Conservation (phyloP, 2,888 invertebrate species). For the Emmelina monodactyla region DNA sequence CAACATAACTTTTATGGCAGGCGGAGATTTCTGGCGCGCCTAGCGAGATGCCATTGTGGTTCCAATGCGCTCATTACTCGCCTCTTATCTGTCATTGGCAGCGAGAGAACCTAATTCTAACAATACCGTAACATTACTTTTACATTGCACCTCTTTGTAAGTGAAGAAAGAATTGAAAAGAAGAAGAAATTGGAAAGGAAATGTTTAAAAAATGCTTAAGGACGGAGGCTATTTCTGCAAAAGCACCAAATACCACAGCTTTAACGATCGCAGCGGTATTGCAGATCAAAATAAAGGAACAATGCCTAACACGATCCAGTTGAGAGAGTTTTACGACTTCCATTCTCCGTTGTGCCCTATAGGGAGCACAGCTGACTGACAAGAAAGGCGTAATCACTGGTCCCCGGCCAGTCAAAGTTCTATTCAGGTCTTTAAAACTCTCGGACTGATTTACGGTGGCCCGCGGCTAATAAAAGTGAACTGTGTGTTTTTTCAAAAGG, state of each 20-base stretch:
- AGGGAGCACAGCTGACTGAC: constrained; percentile 27
- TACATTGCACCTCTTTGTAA: no score
- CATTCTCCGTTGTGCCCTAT: constrained; percentile 14
- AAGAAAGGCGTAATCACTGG: constrained; percentile 22
- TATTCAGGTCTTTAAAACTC: constrained; percentile 30
- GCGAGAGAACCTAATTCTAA: constrained; percentile 40
- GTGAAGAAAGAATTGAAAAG: no score
- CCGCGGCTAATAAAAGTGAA: constrained; percentile 30
- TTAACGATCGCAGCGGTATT: neutral
- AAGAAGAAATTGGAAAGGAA: no score
- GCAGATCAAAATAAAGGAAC: constrained; percentile 14
- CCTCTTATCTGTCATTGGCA: constrained; percentile 59
- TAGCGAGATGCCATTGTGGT: constrained; percentile 36
- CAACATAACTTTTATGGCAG: neutral
- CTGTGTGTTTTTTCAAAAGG: constrained; percentile 41
- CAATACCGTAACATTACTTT: constrained; percentile 31
- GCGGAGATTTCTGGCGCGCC: constrained; percentile 18
- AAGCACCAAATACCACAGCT: neutral
- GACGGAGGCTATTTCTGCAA: neutral
- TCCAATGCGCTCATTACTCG: constrained; percentile 39
- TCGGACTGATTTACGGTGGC: constrained; percentile 49
- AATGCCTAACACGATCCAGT: constrained; percentile 16
- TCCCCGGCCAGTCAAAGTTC: constrained; percentile 17
- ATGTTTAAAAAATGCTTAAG: no score
- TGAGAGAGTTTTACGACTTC: constrained; percentile 11